Conservation (phyloP, 2,113 vertebrate genomes). For the Hippoglossus stenolepis region DNA sequence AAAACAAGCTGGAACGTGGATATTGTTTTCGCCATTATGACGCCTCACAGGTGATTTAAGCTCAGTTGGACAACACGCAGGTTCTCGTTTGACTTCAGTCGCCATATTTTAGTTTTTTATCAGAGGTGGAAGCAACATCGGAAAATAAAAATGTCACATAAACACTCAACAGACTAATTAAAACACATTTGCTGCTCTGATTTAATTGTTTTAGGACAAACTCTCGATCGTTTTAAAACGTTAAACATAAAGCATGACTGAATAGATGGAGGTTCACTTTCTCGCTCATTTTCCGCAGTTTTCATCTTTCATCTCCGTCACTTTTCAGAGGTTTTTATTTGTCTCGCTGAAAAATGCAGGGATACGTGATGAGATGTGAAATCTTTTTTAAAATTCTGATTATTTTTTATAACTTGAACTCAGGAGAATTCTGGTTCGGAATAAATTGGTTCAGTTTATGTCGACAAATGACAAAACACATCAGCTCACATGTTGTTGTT, state of each 20-base stretch:
- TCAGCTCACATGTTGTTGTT: neutral
- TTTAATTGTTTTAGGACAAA: neutral
- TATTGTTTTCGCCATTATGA: constrained; percentile 21
- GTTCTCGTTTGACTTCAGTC: neutral
- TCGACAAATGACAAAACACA: too few species aligned
- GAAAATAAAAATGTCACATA: too few species aligned
- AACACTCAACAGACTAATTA: neutral
- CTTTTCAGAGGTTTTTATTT: too few species aligned
- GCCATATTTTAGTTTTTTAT: too few species aligned
- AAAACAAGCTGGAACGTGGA: constrained; percentile 7
- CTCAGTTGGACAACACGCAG: neutral
- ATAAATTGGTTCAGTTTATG: too few species aligned
- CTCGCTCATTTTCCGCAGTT: neutral
- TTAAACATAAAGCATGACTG: neutral
- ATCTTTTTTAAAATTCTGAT: too few species aligned
- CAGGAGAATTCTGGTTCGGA: too few species aligned
- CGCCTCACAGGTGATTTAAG: constrained; percentile 4
- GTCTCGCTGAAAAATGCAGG: too few species aligned
- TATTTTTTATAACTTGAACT: too few species aligned
- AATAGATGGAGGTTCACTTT: neutral
- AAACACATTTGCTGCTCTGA: neutral
- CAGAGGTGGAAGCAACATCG: too few species aligned
- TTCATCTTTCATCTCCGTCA: neutral
- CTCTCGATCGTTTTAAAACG: too few species aligned
- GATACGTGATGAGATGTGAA: too few species aligned